phyloP scores from a whole-genome alignment of 2,888 invertebrate genomes.

The Geophilus truncorum region DNA sequence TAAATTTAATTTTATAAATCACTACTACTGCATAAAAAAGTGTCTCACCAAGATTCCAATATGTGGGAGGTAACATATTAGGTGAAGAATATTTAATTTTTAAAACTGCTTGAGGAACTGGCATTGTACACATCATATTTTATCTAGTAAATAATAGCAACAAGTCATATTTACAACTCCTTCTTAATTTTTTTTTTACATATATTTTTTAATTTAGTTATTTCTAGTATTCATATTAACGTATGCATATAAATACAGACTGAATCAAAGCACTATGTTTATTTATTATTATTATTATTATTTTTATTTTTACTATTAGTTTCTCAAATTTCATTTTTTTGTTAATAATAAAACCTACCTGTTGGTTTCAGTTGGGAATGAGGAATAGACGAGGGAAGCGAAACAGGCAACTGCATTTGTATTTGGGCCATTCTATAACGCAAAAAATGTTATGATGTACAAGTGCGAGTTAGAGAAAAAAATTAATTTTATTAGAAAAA shows the following conservation, averaged over 20 bases:
- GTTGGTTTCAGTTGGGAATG: constrained; percentile 28
- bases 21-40: not conserved
- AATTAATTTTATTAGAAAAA: not conserved
- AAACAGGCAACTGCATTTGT: constrained; percentile 35
- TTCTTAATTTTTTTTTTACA: not conserved
- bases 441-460: not conserved
- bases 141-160: constrained; percentile 6
- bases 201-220: not conserved
- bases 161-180: not conserved
- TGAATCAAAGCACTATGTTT: not conserved
- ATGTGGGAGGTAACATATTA: constrained; percentile 27
- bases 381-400: constrained; percentile 4
- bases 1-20: not conserved
- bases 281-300: not conserved
- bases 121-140: constrained; percentile 27
- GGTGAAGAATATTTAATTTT: constrained; percentile 27
- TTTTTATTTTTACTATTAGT: no score
- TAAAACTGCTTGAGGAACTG: constrained; percentile 23
- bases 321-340: no score
- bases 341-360: constrained; percentile 25
- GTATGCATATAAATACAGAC: not conserved
- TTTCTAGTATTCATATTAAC: not conserved
- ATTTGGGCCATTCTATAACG: constrained; percentile 36
- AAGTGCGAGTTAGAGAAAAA: not conserved
- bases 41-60: constrained; percentile 27